Evolutionary conservation across 2,888 invertebrate species (phyloP).

Genomic region (Drosophila meridionalis): DNA sequence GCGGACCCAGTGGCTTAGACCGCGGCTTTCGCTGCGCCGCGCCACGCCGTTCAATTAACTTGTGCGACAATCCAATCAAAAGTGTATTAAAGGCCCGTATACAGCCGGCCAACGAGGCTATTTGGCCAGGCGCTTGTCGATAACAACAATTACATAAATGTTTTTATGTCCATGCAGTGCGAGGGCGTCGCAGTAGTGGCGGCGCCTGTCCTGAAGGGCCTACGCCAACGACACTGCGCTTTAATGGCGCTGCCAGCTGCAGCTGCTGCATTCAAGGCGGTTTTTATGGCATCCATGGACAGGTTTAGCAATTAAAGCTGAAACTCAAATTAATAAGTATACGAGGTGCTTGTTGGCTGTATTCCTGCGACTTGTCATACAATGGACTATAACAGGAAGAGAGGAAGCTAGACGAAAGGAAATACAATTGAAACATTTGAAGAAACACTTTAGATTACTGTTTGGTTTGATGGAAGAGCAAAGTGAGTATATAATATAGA

Average conservation of each 20-base stretch:
- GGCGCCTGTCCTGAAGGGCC: constrained; percentile 39
- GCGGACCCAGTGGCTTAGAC: constrained; percentile 55
- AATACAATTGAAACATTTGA: too few relatives aligned
- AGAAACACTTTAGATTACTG: too few relatives aligned
- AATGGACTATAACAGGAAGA: neutral
- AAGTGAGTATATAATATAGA: too few relatives aligned
- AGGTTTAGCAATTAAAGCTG: constrained; percentile 68
- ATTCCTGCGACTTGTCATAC: neutral
- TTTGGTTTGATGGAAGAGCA: too few relatives aligned
- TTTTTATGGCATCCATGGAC: constrained; percentile 19
- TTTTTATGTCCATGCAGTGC: constrained; percentile 59
- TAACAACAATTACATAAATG: constrained; percentile 81
- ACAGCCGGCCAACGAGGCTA: constrained; percentile 60
- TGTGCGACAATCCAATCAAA: constrained; percentile 81
- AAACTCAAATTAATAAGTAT: constrained; percentile 71
- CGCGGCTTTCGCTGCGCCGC: constrained; percentile 28
- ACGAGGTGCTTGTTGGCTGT: constrained; percentile 24
- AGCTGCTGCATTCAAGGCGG: constrained; percentile 47
- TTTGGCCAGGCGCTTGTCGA: constrained; percentile 72
- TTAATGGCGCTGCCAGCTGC: constrained; percentile 60
- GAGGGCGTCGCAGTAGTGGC: constrained; percentile 22
- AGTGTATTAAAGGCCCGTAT: constrained; percentile 77
- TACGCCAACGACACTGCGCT: constrained; percentile 57
- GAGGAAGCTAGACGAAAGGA: neutral
- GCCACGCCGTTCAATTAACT: constrained; percentile 75